Conservation (phyloP, 2,888 invertebrate genomes). For the Calameuta filiformis region DNA sequence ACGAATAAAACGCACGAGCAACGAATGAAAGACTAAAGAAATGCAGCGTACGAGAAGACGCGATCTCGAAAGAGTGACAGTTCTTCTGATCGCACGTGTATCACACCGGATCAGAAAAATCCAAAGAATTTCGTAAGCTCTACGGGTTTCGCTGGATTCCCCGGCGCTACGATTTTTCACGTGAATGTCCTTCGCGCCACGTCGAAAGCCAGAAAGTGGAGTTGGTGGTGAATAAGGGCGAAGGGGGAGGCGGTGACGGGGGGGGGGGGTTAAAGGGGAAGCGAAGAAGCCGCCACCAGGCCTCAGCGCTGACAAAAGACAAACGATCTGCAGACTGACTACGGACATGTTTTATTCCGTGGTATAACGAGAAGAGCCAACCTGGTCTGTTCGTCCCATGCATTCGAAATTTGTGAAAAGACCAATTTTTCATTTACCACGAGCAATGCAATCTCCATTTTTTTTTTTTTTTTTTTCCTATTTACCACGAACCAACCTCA, state of each 20-base stretch:
- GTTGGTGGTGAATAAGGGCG: background rate
- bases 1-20: background rate
- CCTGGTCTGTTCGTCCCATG: background rate
- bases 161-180: background rate
- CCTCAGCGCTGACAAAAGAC: background rate
- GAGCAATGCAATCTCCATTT: background rate
- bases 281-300: background rate
- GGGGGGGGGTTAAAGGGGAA: background rate
- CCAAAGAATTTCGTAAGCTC: background rate
- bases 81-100: background rate
- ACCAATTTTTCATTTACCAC: background rate
- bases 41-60: background rate
- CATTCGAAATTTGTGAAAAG: background rate
- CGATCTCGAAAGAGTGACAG: background rate
- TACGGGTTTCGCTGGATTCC: no score
- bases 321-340: background rate
- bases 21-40: background rate
- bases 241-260: background rate
- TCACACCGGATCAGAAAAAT: background rate
- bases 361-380: conserved; percentile 5
- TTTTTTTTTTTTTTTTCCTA: background rate
- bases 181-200: background rate
- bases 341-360: conserved; percentile 6
- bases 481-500: background rate
- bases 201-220: background rate